These are phyloP conservation scores for Bufotes viridis DNA, from an alignment of 2,797 vertebrate species.

Conservation along the genomic window DNA sequence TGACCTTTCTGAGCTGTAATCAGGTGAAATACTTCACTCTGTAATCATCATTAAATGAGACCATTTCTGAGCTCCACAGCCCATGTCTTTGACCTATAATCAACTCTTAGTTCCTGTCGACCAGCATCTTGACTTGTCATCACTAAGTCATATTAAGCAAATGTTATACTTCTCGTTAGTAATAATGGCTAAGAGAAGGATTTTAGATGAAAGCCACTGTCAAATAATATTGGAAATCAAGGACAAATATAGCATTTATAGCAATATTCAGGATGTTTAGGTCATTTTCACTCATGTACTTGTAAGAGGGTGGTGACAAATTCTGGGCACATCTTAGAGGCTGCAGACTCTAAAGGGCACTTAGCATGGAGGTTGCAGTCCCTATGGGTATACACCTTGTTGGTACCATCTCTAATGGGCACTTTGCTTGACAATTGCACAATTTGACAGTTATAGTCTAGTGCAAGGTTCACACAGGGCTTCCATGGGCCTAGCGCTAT, in stretches of 20 bases:
- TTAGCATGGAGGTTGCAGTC: too few relatives aligned
- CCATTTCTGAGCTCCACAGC: background rate
- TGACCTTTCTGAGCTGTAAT: constrained; percentile 41
- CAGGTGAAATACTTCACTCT: constrained; percentile 26
- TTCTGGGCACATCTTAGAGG: too few relatives aligned
- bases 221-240: background rate
- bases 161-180: background rate
- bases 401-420: too few relatives aligned
- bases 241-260: background rate
- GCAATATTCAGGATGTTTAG: background rate
- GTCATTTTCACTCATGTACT: background rate
- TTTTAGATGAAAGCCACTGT: background rate
- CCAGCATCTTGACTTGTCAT: constrained; percentile 21
- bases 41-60: constrained; percentile 36
- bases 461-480: too few relatives aligned
- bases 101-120: constrained; percentile 9
- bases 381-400: too few relatives aligned
- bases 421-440: too few relatives aligned
- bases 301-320: too few relatives aligned
- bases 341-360: too few relatives aligned
- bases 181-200: background rate
- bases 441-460: too few relatives aligned
- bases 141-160: constrained; percentile 14
- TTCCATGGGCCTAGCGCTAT: too few relatives aligned
- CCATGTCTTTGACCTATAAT: constrained; percentile 17